phyloP scores from a whole-genome alignment of 23 tunicate genomes.

The Ascidia mentula region DNA sequence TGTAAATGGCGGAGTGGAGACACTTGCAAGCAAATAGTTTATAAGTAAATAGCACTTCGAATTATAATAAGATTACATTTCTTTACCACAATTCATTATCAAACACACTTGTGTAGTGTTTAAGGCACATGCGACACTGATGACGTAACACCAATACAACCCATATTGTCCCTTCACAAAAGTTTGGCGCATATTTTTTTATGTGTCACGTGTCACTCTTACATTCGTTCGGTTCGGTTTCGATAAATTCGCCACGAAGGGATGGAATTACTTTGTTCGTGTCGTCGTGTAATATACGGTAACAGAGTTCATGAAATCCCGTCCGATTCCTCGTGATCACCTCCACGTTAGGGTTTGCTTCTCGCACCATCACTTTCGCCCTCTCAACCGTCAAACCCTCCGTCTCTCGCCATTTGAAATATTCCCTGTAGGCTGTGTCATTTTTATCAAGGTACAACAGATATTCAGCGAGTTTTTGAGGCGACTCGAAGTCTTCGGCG shows the following conservation, averaged over 20 bases:
- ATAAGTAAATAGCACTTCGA: no score
- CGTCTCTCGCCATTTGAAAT: neutral
- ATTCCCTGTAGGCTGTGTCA: constrained; percentile 11
- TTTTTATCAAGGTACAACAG: constrained; percentile 9
- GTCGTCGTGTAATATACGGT: neutral
- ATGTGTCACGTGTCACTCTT: neutral
- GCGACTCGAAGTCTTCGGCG: constrained; percentile 12
- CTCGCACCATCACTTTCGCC: neutral
- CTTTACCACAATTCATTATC: no score
- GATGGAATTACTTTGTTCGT: neutral
- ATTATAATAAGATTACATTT: no score
- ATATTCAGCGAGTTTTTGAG: constrained; percentile 9
- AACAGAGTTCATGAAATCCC: neutral
- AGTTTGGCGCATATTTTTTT: no score
- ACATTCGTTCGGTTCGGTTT: neutral
- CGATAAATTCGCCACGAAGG: neutral
- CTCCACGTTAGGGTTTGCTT: neutral
- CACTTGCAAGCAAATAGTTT: no score
- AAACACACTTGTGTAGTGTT: no score
- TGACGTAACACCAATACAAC: no score
- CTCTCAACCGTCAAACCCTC: neutral
- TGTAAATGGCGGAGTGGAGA: no score
- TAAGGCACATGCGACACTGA: no score
- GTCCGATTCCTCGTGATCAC: neutral
- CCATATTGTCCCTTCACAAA: no score